Evolutionary conservation across 2,888 invertebrate species (phyloP), one percentile per base, ranked within the genome.

Genomic region (Ichneumon xanthorius): DNA sequence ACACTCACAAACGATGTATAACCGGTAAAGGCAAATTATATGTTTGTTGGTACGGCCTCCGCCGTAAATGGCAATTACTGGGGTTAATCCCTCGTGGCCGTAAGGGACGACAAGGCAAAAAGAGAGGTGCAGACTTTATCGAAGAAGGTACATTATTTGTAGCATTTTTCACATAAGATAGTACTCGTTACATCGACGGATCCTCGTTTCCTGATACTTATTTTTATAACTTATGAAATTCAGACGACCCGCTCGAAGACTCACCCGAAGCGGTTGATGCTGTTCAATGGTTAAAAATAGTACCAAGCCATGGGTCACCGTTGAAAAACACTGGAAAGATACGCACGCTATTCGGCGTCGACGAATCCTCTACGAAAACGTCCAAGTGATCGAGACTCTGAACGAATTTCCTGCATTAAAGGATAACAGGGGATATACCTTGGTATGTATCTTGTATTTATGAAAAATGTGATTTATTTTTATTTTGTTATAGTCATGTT

Each of bases 71-170:
- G n/a, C n/a, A 19, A 14, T 11, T 4, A 11, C 6, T 22, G 16
- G 70, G 70, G 22, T 70, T 70, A n/a, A 70, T 70, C 26, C 45
- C 70, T 40, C 22, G 70, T 40, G 70, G 70, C 1, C 22, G 70
- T 9, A 70, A 70, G 37, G 70, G 45, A 50, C 45, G 70, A 9
- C 70, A 70, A 22, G 45, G 70, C 11, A 19, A 0, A 22, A 70
- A 70, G 19, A 33, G 50, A 40, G 48, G 48, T 40, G 50, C 45
- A 33, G 70, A 33, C 33, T 19, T 7, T 40, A 7, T 40, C 26
- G 67, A 40, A 5, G 45, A 37, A 67, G 67, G 67, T 67, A 33
- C 37, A 30, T 5, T 9, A 26, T n/a, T 26, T 40, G 5, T 19
- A 9, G 37, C 14, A 67, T 9, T 67, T 67, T 33, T 37, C 7